phyloP scores from a whole-genome alignment of 2,113 vertebrate genomes.

The Cisticola juncidis region DNA sequence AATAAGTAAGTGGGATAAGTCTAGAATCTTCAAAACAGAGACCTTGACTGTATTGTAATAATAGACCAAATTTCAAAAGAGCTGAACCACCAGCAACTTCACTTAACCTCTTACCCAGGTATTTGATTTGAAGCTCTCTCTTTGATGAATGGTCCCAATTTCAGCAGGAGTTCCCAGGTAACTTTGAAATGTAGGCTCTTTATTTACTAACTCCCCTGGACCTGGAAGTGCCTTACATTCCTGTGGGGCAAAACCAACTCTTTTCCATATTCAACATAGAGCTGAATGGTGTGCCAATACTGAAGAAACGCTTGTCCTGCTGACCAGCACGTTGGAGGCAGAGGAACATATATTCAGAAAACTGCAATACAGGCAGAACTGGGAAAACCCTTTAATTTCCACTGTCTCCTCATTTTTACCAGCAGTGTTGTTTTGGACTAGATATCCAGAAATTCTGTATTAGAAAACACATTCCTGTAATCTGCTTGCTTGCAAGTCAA shows the following conservation, averaged over 20 bases:
- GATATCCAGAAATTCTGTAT: neutral
- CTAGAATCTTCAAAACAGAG: neutral
- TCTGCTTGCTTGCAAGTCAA: neutral
- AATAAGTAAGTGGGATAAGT: neutral
- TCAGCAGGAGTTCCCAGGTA: slow-evolving; percentile 16
- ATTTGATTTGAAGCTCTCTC: neutral
- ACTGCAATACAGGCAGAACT: neutral
- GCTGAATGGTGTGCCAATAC: accelerated
- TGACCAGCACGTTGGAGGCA: neutral
- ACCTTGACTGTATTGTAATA: neutral
- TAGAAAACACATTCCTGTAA: neutral
- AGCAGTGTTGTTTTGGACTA: neutral
- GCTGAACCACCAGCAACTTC: neutral
- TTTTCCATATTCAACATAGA: neutral
- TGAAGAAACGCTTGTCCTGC: neutral
- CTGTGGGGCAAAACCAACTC: neutral
- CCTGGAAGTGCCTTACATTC: slow-evolving; percentile 30
- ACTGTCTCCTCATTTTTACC: neutral
- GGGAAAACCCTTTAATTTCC: neutral
- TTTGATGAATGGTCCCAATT: neutral
- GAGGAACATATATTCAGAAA: neutral
- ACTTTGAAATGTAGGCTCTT: slow-evolving; percentile 2
- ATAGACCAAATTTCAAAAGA: neutral
- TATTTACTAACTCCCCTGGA: neutral
- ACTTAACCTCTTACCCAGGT: neutral